Base-by-base conservation (phyloP, 1,140 invertebrate genomes). In the Zaprionus gabonicus region DNA sequence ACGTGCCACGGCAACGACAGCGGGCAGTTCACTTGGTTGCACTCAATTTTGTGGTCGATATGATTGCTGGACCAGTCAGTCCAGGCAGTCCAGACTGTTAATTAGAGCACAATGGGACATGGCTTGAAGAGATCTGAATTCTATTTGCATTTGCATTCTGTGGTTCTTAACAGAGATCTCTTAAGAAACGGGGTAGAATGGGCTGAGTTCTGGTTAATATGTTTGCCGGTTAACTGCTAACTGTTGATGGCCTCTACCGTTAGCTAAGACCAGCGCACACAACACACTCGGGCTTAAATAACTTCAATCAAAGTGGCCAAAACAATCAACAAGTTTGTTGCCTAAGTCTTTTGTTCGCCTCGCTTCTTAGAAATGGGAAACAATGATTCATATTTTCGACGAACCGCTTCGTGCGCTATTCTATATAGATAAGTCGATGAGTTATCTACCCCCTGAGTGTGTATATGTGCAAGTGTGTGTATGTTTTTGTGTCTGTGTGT, bases 321-420 rank as follows among this genome's bases (percentile, higher is more conserved):
- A 64, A 75, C 71, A 88, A 85, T 82, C 80, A 74, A 53, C 78
- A 60, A 84, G 85, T 79, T 87, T 71, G 85, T 88, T 87, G 74
- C 71, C 74, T 78, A 80, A 87, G 84, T 87, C 84, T 88, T 90
- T 88, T 88, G 84, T 88, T 75, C 31, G 20, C 7, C 53, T 41
- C 17, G 44, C 53, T 82, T 77, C 83, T 80, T 41, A 80, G 81
- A 80, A 70, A 59, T n/a, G 72, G 56, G 72, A 62, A 73, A 67
- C 57, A 70, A 79, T 90, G 81, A 90, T 82, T 90, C 81, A 88
- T 76, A 76, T 84, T 68, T 63, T 46, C 41, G 7, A 46, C 15
- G 6, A 10, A 27, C 20, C 23, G 27, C 62, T 58, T 44, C 57
- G 71, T 58, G 17, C 23, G 20, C 28, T 57, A 17, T 71, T 51